These are phyloP conservation scores for Cyphomyrus plagiostoma DNA, from an alignment of 2,113 vertebrate species.

Conservation along the genomic window DNA sequence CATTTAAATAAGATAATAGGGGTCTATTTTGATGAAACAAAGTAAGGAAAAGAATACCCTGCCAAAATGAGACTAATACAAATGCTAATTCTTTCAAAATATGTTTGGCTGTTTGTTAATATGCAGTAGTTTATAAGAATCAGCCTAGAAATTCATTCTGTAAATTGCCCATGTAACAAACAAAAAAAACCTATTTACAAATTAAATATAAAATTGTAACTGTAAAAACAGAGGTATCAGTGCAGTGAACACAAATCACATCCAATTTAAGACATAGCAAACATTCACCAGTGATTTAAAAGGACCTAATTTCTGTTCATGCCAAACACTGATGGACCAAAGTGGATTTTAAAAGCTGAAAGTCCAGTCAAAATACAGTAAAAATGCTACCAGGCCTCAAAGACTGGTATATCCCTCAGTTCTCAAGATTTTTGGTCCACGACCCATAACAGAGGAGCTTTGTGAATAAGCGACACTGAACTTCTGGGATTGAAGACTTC, in stretches of 20 bases:
- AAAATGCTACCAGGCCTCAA: not conserved
- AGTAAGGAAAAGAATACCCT: not conserved
- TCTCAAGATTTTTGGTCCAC: not conserved
- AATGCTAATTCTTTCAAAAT: not conserved
- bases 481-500: not conserved
- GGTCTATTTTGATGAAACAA: not conserved
- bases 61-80: not conserved
- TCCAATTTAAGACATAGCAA: not conserved
- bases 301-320: not conserved
- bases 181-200: not conserved
- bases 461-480: not conserved
- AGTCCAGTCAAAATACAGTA: not conserved
- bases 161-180: not conserved
- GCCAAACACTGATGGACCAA: not conserved
- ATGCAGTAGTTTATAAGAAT: not conserved
- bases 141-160: not conserved
- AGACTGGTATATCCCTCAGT: not conserved
- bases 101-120: not conserved
- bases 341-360: not conserved
- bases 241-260: not conserved
- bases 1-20: not conserved
- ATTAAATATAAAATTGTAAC: not conserved
- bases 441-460: not conserved
- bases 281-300: not conserved
- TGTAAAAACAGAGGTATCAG: not conserved